Conservation (phyloP, 2,888 invertebrate genomes). For the Bimastos eiseni region DNA sequence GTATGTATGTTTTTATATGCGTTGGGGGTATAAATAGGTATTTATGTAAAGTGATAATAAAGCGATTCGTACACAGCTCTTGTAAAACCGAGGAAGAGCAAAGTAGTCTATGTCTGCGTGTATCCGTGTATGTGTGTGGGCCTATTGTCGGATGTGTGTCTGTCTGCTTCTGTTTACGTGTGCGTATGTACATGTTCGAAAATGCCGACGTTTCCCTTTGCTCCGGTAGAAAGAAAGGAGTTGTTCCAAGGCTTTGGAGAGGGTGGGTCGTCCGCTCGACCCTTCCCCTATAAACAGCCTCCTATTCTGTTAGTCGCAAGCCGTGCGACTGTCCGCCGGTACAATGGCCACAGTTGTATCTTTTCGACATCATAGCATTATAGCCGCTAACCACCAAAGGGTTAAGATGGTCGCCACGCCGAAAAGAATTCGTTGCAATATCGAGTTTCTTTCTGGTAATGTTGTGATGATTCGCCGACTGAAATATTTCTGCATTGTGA, state of each 20-base stretch:
- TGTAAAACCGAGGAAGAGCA: too few species aligned
- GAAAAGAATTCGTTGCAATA: background rate
- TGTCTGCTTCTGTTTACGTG: too few species aligned
- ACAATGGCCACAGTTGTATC: conserved; percentile 13
- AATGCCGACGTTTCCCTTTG: background rate
- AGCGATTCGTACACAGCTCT: too few species aligned
- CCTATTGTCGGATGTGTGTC: too few species aligned
- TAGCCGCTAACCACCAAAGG: background rate
- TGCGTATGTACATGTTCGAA: background rate
- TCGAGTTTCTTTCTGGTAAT: background rate
- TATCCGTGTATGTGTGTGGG: too few species aligned
- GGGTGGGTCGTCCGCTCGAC: background rate
- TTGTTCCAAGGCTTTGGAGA: background rate
- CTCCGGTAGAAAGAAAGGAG: background rate
- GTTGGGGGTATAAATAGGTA: too few species aligned
- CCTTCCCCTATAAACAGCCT: background rate
- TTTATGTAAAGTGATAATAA: too few species aligned
- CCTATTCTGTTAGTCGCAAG: background rate
- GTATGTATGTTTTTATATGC: too few species aligned
- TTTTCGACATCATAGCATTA: background rate
- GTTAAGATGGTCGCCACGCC: background rate
- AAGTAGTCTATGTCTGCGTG: too few species aligned
- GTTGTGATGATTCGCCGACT: background rate
- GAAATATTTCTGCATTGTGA: conserved; percentile 13
- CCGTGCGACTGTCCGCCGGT: background rate